Conservation (phyloP, 2,797 vertebrate genomes). For the Luscinia megarhynchos region DNA sequence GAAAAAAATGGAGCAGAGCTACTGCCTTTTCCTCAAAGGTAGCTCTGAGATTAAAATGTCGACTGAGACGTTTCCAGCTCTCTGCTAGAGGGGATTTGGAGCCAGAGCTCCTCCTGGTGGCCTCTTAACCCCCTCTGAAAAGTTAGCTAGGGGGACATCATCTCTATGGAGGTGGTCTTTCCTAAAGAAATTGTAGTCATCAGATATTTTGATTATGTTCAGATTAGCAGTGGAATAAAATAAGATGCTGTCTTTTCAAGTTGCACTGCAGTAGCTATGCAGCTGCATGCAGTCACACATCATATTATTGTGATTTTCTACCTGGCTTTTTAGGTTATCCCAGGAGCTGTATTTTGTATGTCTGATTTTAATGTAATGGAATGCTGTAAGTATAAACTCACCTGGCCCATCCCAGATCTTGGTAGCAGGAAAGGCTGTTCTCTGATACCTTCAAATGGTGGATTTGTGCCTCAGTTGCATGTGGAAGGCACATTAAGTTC, state of each 20-base stretch:
- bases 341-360: not conserved
- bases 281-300: not conserved
- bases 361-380: not conserved
- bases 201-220: not conserved
- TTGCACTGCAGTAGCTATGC: not conserved
- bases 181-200: not conserved
- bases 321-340: not conserved
- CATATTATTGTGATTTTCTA: not conserved
- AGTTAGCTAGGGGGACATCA: not conserved
- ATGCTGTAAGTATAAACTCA: not conserved
- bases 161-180: not conserved
- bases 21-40: not conserved
- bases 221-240: not conserved
- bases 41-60: not conserved
- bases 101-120: not conserved
- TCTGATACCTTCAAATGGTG: not conserved
- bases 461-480: not conserved
- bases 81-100: not conserved
- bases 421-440: not conserved
- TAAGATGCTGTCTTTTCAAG: not conserved
- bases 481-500: not conserved
- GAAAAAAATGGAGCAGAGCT: not conserved
- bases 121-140: not conserved
- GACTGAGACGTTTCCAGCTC: not conserved
- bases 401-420: not conserved